These are phyloP conservation scores for Nemoura dubitans DNA, from an alignment of 2,888 invertebrate genomes.

Conservation along the genomic window DNA sequence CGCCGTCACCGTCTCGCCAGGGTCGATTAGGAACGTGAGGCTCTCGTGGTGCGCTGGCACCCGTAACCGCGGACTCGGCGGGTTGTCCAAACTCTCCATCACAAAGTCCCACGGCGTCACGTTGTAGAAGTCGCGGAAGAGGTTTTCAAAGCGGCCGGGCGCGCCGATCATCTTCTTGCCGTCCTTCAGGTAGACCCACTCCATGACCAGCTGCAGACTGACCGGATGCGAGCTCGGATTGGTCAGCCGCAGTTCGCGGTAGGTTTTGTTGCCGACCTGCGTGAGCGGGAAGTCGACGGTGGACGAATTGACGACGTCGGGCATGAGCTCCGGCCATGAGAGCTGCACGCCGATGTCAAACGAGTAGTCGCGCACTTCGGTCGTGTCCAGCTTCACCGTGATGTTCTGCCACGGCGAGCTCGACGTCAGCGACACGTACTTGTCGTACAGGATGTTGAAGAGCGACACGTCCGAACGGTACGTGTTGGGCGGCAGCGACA, in stretches of 20 bases:
- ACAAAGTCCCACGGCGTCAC: conserved; percentile 14
- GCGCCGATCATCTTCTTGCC: conserved; percentile 34
- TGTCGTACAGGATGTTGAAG: conserved; percentile 69
- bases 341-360: conserved; percentile 71
- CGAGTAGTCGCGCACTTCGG: conserved; percentile 65
- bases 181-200: conserved; percentile 65
- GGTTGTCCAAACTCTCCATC: not conserved
- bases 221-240: conserved; percentile 78
- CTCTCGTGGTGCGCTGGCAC: conserved; percentile 62
- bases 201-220: conserved; percentile 77
- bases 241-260: conserved; percentile 72
- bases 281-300: conserved; percentile 74
- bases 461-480: conserved; percentile 76
- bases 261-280: conserved; percentile 74
- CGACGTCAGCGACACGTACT: conserved; percentile 66
- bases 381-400: conserved; percentile 79
- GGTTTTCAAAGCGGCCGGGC: conserved; percentile 20
- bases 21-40: conserved; percentile 67
- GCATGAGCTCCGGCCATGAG: conserved; percentile 71
- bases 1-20: conserved; percentile 65
- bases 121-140: conserved; percentile 23
- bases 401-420: conserved; percentile 70
- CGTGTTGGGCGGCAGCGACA: conserved; percentile 70
- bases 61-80: conserved; percentile 44
- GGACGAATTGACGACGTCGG: conserved; percentile 58